phyloP scores from a whole-genome alignment of 2,113 vertebrate species.

The Coreoperca whiteheadi region DNA sequence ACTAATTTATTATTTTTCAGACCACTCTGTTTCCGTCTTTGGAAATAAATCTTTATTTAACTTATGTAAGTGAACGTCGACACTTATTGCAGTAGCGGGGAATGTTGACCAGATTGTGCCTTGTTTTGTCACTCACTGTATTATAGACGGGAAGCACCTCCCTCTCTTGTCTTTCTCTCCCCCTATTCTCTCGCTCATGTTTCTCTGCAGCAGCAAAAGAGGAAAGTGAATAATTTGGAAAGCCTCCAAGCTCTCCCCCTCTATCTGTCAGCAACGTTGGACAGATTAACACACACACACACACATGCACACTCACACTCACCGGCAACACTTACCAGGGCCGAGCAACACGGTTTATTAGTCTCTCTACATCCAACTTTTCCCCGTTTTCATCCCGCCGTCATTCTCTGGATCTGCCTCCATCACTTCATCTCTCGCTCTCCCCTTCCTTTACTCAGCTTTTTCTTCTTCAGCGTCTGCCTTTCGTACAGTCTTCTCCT shows the following conservation, averaged over 20 bases:
- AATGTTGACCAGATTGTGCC: not conserved
- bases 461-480: not conserved
- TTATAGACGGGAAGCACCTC: not conserved
- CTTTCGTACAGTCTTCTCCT: not conserved
- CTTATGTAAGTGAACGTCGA: not conserved
- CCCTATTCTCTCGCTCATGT: too few species aligned
- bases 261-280: constrained; percentile 37
- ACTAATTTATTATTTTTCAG: too few species aligned
- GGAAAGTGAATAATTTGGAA: constrained; percentile 44
- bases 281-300: constrained; percentile 33
- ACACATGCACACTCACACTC: constrained; percentile 3
- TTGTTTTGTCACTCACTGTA: not conserved
- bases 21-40: not conserved
- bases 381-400: not conserved
- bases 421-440: not conserved
- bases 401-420: not conserved
- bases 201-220: constrained; percentile 38
- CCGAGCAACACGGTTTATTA: constrained; percentile 21
- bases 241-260: constrained; percentile 5
- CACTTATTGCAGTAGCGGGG: too few species aligned
- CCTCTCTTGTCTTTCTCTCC: not conserved
- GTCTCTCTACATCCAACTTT: constrained; percentile 9
- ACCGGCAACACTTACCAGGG: constrained; percentile 2
- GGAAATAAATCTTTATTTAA: too few species aligned
- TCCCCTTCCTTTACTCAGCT: too few species aligned